These are phyloP conservation scores for Maccullochella peelii DNA, from an alignment of 2,113 vertebrate species.

Conservation along the genomic window DNA sequence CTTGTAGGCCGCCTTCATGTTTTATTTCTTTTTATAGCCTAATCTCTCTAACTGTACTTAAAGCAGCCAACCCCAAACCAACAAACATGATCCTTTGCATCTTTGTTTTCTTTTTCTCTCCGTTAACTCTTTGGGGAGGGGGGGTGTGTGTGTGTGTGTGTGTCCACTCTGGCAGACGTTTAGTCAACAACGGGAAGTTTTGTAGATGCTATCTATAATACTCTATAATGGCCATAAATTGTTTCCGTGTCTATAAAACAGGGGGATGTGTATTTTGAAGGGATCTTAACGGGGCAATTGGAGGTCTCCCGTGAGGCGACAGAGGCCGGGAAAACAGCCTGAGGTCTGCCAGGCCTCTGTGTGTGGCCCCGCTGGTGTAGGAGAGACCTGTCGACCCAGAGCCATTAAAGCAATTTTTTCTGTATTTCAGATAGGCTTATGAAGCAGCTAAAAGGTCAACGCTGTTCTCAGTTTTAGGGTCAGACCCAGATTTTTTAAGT, in stretches of 20 bases:
- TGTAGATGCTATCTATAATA: slow-evolving; percentile 90
- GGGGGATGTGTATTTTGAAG: slow-evolving; percentile 89
- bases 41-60: slow-evolving; percentile 81
- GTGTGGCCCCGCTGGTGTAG: slow-evolving; percentile 87
- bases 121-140: slow-evolving; percentile 55
- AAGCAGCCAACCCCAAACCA: slow-evolving; percentile 70
- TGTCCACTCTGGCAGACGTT: slow-evolving; percentile 77
- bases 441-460: slow-evolving; percentile 59
- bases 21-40: slow-evolving; percentile 80
- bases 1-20: slow-evolving; percentile 60
- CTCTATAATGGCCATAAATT: slow-evolving; percentile 90
- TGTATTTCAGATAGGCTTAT: slow-evolving; percentile 75
- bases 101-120: slow-evolving; percentile 72
- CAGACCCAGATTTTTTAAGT: background rate
- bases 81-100: slow-evolving; percentile 83
- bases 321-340: slow-evolving; percentile 90
- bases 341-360: slow-evolving; percentile 84
- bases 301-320: slow-evolving; percentile 87
- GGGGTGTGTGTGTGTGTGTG: slow-evolving; percentile 49
- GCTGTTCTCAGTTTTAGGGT: slow-evolving; percentile 3
- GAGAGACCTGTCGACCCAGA: slow-evolving; percentile 46
- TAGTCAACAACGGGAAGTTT: slow-evolving; percentile 81
- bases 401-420: slow-evolving; percentile 74
- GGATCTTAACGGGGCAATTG: slow-evolving; percentile 85
- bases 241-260: slow-evolving; percentile 91